phyloP scores from a whole-genome alignment of 2,797 vertebrate genomes.

The Gastrophryne carolinensis region DNA sequence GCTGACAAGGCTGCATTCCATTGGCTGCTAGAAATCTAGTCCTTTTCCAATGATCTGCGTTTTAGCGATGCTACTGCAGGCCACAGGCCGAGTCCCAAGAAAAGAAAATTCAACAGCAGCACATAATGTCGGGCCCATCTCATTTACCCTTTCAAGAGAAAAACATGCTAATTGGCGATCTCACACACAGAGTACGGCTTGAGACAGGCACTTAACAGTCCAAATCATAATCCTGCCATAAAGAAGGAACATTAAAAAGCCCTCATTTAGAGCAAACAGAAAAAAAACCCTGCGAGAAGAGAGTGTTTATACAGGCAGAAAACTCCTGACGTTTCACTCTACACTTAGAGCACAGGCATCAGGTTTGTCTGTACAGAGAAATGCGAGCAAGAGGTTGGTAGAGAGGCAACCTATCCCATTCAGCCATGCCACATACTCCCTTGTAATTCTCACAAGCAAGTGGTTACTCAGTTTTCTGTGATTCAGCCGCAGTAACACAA shows the following conservation, averaged over 20 bases:
- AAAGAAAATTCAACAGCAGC: constrained; percentile 8
- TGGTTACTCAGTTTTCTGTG: constrained; percentile 31
- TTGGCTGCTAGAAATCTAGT: neutral
- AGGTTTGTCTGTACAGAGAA: constrained; percentile 39
- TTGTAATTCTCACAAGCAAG: constrained; percentile 26
- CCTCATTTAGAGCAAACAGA: constrained; percentile 9
- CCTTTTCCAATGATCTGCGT: constrained; percentile 19
- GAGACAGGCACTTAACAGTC: constrained; percentile 1
- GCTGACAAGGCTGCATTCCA: neutral
- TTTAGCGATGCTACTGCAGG: constrained; percentile 22
- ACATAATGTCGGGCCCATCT: constrained; percentile 21
- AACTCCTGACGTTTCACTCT: constrained; percentile 43
- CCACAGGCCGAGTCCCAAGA: constrained; percentile 36
- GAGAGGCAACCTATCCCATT: constrained; percentile 29
- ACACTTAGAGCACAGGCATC: constrained; percentile 45
- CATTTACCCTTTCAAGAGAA: neutral
- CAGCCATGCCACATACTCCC: constrained; percentile 29
- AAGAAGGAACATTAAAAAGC: neutral
- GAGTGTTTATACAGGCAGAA: constrained; percentile 33
- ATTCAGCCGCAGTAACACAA: constrained; percentile 29
- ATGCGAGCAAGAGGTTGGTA: constrained; percentile 35
- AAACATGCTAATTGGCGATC: constrained; percentile 8
- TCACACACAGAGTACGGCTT: constrained; percentile 1
- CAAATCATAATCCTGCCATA: neutral
- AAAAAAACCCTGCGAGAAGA: constrained; percentile 21